Base-by-base conservation (phyloP, 2,888 invertebrate genomes). In the Campopleginae sp. region DNA sequence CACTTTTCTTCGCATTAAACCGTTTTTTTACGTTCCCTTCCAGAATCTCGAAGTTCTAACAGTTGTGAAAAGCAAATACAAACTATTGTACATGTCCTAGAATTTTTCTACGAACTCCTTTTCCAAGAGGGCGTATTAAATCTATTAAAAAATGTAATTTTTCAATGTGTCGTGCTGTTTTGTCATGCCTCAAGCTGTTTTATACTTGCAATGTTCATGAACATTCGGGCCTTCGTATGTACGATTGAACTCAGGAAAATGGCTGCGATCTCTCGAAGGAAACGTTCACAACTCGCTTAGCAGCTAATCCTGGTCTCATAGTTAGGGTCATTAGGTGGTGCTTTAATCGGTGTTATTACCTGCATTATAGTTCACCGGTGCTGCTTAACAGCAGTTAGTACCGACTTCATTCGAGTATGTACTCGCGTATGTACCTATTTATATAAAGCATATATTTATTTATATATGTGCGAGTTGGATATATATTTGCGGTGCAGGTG, bases 331-430 rank as follows among this genome's bases (percentile, higher is more conserved):
- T 91, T 91, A 91, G 89, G 88, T 87, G 85, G 87, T 88, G 89
- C 88, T 90, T 91, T 91, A 91, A 91, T 89, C 89, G 86, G 88
- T 88, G 88, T 91, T 91, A 91, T 90, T 91, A 88, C 89, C 87
- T 88, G 89, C 91, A 90, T 91, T 90, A 90, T 84, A 80, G 89
- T 91, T 90, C 88, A 76, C 86, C 89, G 61, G 46, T 42, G 54
- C 71, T 71, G 66, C 54, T 44, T 72, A 27, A 77, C 54, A 77
- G 63, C 71, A 54, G 44, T 77, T 85, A 81, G 86, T 85, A 86
- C 79, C 78, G 76, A 48, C 76, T 80, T 79, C 42, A 82, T 75
- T 84, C 77, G 66, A 61, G 46, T 77, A 70, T 78, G 66, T 66
- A 61, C 46, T 75, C 44, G 23, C 44, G 42, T 63, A 74, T 42